A percentile compares a stretch with the other conserved stretches of the same genome.
Evolutionary conservation across 2,797 vertebrate species (phyloP).

Genomic region (Anniella stebbinsi): DNA sequence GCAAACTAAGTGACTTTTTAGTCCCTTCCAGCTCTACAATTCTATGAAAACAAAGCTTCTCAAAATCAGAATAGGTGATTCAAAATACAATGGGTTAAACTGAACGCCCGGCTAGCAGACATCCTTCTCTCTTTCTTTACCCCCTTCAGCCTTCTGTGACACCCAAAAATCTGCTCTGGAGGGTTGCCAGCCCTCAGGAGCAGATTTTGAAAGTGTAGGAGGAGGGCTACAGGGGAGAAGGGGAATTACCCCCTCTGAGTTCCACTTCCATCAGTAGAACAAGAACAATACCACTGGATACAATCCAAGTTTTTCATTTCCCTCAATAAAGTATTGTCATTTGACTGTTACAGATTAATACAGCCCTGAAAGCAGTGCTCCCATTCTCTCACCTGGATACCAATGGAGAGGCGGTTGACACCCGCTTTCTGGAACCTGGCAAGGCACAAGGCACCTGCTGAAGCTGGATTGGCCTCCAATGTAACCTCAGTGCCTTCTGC

Average conservation of each 20-base stretch:
- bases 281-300: no score
- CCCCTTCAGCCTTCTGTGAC: no score
- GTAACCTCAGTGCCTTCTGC: slow-evolving; percentile 84
- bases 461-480: slow-evolving; percentile 92
- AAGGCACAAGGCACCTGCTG: slow-evolving; percentile 75
- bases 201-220: no score
- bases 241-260: no score
- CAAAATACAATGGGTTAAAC: background rate
- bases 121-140: no score
- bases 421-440: slow-evolving; percentile 82
- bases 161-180: no score
- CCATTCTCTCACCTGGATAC: slow-evolving; percentile 86
- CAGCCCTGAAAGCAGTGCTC: background rate
- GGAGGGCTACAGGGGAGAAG: no score
- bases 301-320: background rate
- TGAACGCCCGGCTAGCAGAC: no score
- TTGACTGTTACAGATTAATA: background rate
- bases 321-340: background rate
- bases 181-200: no score
- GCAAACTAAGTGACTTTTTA: background rate
- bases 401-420: slow-evolving; percentile 91
- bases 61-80: background rate
- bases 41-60: background rate
- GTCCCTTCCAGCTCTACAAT: background rate
- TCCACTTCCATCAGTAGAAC: no score